Percentiles rank a stretch among this genome's conserved stretches.
Conservation (phyloP, 2,797 vertebrate species). For the Sarcoramphus papa region DNA sequence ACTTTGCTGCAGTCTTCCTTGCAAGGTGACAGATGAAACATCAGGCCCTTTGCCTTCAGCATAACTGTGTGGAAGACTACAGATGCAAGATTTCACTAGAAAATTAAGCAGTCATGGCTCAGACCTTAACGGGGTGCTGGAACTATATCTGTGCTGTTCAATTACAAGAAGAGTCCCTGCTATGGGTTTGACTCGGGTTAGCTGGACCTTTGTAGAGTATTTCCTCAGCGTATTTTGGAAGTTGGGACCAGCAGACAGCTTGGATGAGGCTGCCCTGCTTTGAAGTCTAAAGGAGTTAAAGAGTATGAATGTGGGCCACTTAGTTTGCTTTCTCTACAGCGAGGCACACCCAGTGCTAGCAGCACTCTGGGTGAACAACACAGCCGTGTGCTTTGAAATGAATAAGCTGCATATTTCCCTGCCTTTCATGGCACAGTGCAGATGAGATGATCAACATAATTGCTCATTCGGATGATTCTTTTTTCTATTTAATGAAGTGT, state of each 20-base stretch:
- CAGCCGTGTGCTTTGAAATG: background rate
- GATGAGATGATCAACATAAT: rapidly evolving
- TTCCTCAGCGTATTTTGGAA: background rate
- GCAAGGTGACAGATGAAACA: background rate
- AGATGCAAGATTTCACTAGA: background rate
- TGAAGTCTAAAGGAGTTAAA: background rate
- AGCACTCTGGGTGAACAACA: background rate
- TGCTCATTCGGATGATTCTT: background rate
- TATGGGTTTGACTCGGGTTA: background rate
- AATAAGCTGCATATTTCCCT: background rate
- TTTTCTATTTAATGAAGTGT: background rate
- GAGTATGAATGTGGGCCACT: background rate
- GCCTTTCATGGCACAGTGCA: background rate
- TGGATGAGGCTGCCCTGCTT: background rate
- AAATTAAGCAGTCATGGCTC: background rate
- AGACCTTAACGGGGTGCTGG: background rate
- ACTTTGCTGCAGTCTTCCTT: background rate
- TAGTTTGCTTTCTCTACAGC: rapidly evolving
- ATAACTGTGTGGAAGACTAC: background rate
- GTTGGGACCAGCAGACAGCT: background rate
- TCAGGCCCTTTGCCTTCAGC: background rate
- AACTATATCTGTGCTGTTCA: background rate
- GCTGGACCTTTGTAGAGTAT: background rate
- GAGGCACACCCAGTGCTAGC: background rate
- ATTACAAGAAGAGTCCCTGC: background rate